phyloP scores from a whole-genome alignment of 2,888 invertebrate species.

The Byasa hedistus region DNA sequence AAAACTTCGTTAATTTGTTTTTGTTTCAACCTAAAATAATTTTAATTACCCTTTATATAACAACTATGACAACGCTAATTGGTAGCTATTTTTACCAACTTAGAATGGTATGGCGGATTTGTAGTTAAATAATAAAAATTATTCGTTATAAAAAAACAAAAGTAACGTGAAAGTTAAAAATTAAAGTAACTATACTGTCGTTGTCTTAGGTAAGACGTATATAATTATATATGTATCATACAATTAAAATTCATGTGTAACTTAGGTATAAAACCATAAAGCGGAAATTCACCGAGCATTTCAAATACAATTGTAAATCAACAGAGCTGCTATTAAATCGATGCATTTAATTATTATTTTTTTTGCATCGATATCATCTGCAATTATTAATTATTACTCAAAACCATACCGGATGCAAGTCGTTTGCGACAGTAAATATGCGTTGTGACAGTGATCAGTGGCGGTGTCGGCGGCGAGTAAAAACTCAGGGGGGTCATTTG shows the following conservation, averaged over 20 bases:
- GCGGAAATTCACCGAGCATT: constrained; percentile 33
- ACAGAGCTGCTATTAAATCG: constrained; percentile 22
- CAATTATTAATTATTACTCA: constrained; percentile 74
- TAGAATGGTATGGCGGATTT: no score
- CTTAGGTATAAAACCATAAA: constrained; percentile 43
- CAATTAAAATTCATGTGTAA: constrained; percentile 42
- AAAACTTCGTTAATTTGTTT: neutral
- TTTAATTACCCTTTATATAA: neutral
- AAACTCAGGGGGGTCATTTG: constrained; percentile 73
- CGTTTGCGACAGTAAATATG: constrained; percentile 73
- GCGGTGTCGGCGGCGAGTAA: constrained; percentile 61
- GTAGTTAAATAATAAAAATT: no score
- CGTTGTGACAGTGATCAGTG: constrained; percentile 66
- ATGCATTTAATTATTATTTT: neutral
- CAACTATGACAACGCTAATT: neutral
- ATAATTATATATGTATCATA: constrained; percentile 54
- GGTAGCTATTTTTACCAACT: neutral
- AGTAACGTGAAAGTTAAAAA: neutral
- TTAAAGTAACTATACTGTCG: constrained; percentile 6
- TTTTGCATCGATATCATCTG: constrained; percentile 41
- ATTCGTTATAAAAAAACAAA: no score
- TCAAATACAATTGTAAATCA: constrained; percentile 8
- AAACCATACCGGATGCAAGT: constrained; percentile 72
- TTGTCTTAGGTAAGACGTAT: constrained; percentile 34
- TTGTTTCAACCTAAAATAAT: neutral